Percentiles rank a stretch among this genome's conserved stretches.
Evolutionary conservation across 2,113 vertebrate genomes (phyloP).

Genomic region (Alexandromys fortis): DNA sequence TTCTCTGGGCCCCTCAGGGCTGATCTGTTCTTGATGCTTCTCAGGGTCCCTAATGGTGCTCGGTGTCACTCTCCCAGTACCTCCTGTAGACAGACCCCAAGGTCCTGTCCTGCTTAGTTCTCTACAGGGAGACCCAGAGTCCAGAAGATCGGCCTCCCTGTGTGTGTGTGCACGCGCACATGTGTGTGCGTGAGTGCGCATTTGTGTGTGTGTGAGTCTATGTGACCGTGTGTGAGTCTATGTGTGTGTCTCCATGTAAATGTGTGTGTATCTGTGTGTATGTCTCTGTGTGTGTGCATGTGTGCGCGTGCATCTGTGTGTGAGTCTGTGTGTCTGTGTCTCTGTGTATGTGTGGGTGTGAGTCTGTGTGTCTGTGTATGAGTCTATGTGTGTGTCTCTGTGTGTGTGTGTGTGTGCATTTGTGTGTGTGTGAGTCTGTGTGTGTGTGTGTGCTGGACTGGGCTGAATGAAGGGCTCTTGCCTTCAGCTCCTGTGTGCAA

Average conservation of each 20-base stretch:
- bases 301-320: not conserved
- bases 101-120: not conserved
- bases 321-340: not conserved
- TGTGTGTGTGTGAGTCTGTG: not conserved
- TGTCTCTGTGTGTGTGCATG: not conserved
- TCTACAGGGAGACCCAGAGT: not conserved
- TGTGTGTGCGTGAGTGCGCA: not conserved
- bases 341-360: not conserved
- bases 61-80: too few species aligned
- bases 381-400: not conserved
- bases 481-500: not conserved
- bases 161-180: not conserved
- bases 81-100: not conserved
- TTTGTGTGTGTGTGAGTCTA: not conserved
- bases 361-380: not conserved
- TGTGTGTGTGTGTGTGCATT: not conserved
- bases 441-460: not conserved
- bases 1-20: not conserved
- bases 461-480: not conserved
- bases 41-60: not conserved
- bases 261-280: fast-evolving
- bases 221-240: not conserved
- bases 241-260: not conserved
- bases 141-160: not conserved
- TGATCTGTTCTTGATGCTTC: not conserved